Percentiles rank a stretch among this genome's conserved stretches.
These are phyloP conservation scores for Drosophila miranda DNA, from an alignment of 1,140 invertebrate genomes.

Conservation along the genomic window DNA sequence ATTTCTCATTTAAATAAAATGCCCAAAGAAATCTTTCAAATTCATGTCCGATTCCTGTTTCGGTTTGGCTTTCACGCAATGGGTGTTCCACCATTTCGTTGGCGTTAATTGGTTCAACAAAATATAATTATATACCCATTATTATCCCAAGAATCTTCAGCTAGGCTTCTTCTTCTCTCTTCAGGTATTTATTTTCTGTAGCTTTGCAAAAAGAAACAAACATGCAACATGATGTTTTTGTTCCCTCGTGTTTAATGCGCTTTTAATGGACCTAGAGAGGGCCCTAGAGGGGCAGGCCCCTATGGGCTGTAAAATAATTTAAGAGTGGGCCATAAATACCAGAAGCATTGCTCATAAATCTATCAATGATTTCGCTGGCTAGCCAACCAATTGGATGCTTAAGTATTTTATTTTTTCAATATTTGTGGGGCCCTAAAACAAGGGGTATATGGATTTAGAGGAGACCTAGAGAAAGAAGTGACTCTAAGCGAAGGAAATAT, in stretches of 20 bases:
- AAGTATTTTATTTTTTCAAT: slow-evolving; percentile 60
- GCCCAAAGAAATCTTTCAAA: neutral
- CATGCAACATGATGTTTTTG: slow-evolving; percentile 31
- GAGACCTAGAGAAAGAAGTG: too few relatives aligned
- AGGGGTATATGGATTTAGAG: too few relatives aligned
- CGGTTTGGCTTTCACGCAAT: neutral
- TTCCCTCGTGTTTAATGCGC: slow-evolving; percentile 59
- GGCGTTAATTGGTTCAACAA: slow-evolving; percentile 56
- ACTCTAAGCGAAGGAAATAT: too few relatives aligned
- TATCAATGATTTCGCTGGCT: slow-evolving; percentile 64
- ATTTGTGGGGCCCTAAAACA: slow-evolving; percentile 35
- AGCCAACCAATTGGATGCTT: slow-evolving; percentile 62
- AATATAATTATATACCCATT: slow-evolving; percentile 11
- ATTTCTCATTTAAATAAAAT: too few relatives aligned
- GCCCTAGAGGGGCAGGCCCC: slow-evolving; percentile 12
- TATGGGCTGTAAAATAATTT: slow-evolving; percentile 64
- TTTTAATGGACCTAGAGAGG: slow-evolving; percentile 52
- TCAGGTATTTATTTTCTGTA: slow-evolving; percentile 59
- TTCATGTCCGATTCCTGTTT: neutral
- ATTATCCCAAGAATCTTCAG: neutral
- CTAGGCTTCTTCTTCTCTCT: slow-evolving; percentile 4
- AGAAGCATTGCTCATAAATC: slow-evolving; percentile 71
- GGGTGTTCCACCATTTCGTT: slow-evolving; percentile 47
- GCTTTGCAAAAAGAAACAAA: slow-evolving; percentile 61
- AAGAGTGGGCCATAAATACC: slow-evolving; percentile 68